Evolutionary conservation across 2,113 vertebrate species (phyloP), one percentile per base, ranked within the genome.

Genomic region (Tragelaphus buxtoni): DNA sequence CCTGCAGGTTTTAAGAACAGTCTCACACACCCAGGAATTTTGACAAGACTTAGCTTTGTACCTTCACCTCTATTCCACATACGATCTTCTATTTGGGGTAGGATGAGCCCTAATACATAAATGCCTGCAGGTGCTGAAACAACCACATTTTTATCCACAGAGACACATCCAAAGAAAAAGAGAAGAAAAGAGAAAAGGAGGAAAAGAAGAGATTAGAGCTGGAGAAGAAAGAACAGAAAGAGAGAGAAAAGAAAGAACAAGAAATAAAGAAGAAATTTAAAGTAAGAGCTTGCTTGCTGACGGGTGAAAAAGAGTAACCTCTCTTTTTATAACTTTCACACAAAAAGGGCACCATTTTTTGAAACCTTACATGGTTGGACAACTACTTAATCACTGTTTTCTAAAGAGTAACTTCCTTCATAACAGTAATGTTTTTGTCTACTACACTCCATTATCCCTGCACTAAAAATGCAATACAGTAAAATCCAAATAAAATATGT

Each of bases 201-300:
- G 99, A 99, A 88, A 99, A 99, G 96, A 99, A 98, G 98, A 98
- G 98, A 92, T 91, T 98, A 76, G 99, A 99, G 49, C 98, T 98
- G 79, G 99, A 99, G 80, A 99, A 99, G 97, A 99, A 99, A 93
- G 99, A 99, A 93, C 99, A 99, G 95, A 99, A 98, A 95, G 99
- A 99, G 77, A 99, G 99, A 85, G 99, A 99, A 95, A 99, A 99
- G 98, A 99, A 99, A 98, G 99, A 99, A 61, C 99, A 99, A 61
- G 99, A 99, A 30, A 97, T 99, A 83, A 99, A 97, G 88, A 99
- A 99, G 97, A 99, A 99, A 97, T 99, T 99, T 98, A 99, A 99
- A 98, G 99, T 99, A 98, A 98, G 99, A 5, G 24, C 63, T 95
- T 72, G 1, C 7, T 96, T 97, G 82, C 32, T n/a, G 28, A 56